Base-by-base conservation (phyloP, 2,888 invertebrate species). In the Chrysopilus asiliformis region DNA sequence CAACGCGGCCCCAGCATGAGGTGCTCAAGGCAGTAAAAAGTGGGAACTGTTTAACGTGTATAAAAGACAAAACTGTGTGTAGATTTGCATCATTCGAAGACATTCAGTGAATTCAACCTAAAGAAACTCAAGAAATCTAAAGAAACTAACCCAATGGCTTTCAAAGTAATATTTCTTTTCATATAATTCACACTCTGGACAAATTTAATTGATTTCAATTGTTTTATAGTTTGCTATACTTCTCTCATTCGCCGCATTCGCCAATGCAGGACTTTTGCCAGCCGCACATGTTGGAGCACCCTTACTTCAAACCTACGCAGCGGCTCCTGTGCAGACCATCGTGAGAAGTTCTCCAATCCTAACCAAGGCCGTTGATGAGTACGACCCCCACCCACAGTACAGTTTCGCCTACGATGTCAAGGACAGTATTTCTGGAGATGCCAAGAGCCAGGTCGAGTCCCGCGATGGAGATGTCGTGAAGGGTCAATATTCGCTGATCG, bases 351-450 rank as follows among this genome's bases (percentile, higher is more conserved):
- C 55, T 17, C 57, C 54, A 19, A 49, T 50, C 36, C 47, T 56
- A 12, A 37, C 43, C 14, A 44, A 39, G 25, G 36, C 29, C 15
- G 39, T 31, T 9, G 57, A 60, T 41, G 58, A 60, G 41, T 58
- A 58, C 46, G 61, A 64, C 41, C 57, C 60, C 28, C 55, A 62
- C 49, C 61, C 64, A n/a, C 58, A 61, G 44, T 64, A 64, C 47
- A 55, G 53, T 32, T 64, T 56, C 28, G 59, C 56, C 15, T 64
- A 64, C 43, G 63, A 64, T 38, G 56, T 64, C 15, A 60, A 63
- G 45, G 64, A 64, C 44, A 50, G 53, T 28, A 42, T 62, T 4
- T 58, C 64, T 8, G 64, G 64, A 20, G 64, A 64, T 35, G 59
- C 59, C 3, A 64, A 64, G 49, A 58, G 50, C 29, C 61, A 61